Evolutionary conservation across 1,140 invertebrate species (phyloP).

Genomic region (Camponotus floridanus): DNA sequence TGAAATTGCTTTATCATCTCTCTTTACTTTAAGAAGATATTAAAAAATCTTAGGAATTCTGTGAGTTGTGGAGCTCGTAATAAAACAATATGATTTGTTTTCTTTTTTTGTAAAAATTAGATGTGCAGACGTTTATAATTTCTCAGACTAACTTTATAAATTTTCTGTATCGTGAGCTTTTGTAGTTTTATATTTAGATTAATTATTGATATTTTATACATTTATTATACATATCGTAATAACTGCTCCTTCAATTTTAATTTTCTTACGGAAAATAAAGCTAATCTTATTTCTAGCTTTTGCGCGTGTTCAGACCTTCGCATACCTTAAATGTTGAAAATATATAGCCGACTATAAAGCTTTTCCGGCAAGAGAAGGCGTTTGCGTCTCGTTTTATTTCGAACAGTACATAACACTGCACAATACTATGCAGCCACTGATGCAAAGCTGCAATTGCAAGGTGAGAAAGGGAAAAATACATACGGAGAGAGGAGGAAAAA

Average conservation of each 20-base stretch:
- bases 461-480: slow-evolving; percentile 37
- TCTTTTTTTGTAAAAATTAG: background rate
- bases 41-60: slow-evolving; percentile 26
- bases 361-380: slow-evolving; percentile 23
- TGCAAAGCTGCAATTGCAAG: slow-evolving; percentile 42
- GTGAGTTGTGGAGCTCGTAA: background rate
- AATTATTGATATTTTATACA: background rate
- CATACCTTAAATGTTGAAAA: slow-evolving; percentile 46
- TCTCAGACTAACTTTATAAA: background rate
- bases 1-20: background rate
- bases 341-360: slow-evolving; percentile 63
- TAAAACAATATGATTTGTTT: background rate
- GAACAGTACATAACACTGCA: slow-evolving; percentile 47
- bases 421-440: slow-evolving; percentile 5
- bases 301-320: background rate
- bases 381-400: slow-evolving; percentile 61
- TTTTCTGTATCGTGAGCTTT: no score
- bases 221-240: background rate
- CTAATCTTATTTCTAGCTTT: slow-evolving; percentile 3
- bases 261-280: background rate
- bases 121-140: background rate
- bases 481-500: slow-evolving; percentile 27
- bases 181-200: background rate
- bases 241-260: background rate
- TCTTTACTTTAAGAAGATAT: background rate